A percentile compares a stretch with the other conserved stretches of the same genome.
Evolutionary conservation across 2,888 invertebrate genomes (phyloP).

Genomic region (Aphrophora alni): DNA sequence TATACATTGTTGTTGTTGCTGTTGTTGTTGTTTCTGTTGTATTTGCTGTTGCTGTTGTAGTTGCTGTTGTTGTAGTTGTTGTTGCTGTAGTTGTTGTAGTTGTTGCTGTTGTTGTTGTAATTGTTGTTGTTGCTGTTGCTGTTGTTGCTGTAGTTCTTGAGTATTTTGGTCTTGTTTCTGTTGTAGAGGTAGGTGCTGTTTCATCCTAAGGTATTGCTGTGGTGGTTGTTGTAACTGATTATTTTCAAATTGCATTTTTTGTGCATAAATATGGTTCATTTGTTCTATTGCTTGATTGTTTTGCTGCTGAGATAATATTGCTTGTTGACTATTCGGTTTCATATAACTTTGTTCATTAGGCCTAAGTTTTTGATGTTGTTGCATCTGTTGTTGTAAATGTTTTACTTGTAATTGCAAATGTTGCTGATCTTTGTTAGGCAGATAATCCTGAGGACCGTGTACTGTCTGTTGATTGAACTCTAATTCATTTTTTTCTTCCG

Average conservation of each 20-base stretch:
- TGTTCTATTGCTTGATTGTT: neutral
- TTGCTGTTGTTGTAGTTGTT: slow-evolving; percentile 31
- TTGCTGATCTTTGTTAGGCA: slow-evolving; percentile 34
- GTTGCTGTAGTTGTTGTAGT: slow-evolving; percentile 36
- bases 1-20: slow-evolving; percentile 47
- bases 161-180: slow-evolving; percentile 40
- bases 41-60: slow-evolving; percentile 47
- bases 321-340: neutral
- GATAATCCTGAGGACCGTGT: slow-evolving; percentile 22
- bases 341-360: neutral
- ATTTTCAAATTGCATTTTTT: slow-evolving; percentile 28
- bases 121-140: slow-evolving; percentile 45
- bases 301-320: neutral
- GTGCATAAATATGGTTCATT: neutral
- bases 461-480: slow-evolving; percentile 40
- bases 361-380: neutral
- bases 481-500: slow-evolving; percentile 53
- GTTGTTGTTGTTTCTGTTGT: slow-evolving; percentile 44
- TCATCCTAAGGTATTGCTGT: slow-evolving; percentile 29
- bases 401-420: slow-evolving; percentile 39
- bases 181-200: slow-evolving; percentile 43
- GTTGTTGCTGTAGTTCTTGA: slow-evolving; percentile 43
- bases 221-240: slow-evolving; percentile 6
- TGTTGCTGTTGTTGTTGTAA: slow-evolving; percentile 43
- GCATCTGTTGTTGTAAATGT: slow-evolving; percentile 34